These are phyloP conservation scores for Phenganax marumi DNA, from an alignment of 92 coral and sea anemone species.

Conservation along the genomic window DNA sequence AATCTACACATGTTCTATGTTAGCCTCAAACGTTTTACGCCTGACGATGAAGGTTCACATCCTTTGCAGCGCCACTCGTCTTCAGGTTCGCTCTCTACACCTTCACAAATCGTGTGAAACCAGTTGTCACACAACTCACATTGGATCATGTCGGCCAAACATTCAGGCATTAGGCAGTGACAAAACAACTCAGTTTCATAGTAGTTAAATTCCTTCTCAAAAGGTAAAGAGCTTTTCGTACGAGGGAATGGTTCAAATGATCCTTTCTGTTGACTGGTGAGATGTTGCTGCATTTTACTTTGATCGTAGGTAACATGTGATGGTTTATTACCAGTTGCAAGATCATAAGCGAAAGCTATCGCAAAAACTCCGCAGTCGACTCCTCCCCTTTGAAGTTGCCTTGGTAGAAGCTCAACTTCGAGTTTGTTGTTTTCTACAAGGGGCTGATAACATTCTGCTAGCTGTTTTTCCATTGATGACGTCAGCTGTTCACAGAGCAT, in stretches of 20 bases:
- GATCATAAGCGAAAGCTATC: too few relatives aligned
- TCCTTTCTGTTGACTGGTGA: slow-evolving; percentile 46
- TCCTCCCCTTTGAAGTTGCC: too few relatives aligned
- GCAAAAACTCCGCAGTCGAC: too few relatives aligned
- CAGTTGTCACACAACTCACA: slow-evolving; percentile 43
- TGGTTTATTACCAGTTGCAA: too few relatives aligned
- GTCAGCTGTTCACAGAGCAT: slow-evolving; percentile 35
- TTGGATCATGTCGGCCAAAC: slow-evolving; percentile 56
- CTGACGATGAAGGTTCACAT: too few relatives aligned
- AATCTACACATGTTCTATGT: too few relatives aligned
- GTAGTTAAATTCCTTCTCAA: slow-evolving; percentile 15
- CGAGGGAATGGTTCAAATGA: slow-evolving; percentile 52
- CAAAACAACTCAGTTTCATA: slow-evolving; percentile 51
- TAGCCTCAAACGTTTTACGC: too few relatives aligned
- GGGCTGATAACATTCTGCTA: too few relatives aligned
- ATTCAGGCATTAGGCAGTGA: slow-evolving; percentile 53
- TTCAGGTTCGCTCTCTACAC: neutral
- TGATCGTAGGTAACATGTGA: slow-evolving; percentile 46
- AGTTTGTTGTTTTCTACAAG: too few relatives aligned
- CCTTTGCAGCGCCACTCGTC: slow-evolving; percentile 14
- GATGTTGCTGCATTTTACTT: slow-evolving; percentile 43
- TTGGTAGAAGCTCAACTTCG: too few relatives aligned
- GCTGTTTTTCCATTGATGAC: slow-evolving; percentile 47
- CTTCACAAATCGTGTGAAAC: slow-evolving; percentile 3
- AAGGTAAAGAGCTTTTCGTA: slow-evolving; percentile 28